phyloP scores from a whole-genome alignment of 2,797 vertebrate genomes.

The Cossypha polioptera region DNA sequence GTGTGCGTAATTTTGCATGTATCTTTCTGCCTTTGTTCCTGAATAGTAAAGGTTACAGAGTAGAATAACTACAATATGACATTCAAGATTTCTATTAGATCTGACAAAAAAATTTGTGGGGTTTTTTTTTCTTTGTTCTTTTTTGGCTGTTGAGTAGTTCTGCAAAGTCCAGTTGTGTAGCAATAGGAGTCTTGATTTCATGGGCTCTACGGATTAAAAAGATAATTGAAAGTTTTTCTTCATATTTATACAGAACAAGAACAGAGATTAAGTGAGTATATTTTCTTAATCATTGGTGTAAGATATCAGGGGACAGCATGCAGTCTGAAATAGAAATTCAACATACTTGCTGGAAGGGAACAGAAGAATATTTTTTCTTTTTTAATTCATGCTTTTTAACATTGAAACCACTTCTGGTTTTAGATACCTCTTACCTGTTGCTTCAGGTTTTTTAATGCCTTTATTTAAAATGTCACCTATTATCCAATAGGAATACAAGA shows the following conservation, averaged over 20 bases:
- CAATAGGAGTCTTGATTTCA: neutral
- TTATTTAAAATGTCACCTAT: neutral
- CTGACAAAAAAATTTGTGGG: rapidly evolving
- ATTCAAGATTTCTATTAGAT: neutral
- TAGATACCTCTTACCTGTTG: neutral
- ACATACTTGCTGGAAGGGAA: neutral
- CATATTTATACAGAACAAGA: neutral
- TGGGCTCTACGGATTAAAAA: neutral
- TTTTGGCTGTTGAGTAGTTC: neutral
- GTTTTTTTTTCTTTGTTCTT: neutral
- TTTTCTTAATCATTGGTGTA: neutral
- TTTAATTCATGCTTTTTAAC: neutral
- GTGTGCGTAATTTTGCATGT: neutral
- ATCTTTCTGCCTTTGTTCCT: neutral
- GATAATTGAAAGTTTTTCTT: neutral
- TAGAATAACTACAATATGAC: neutral
- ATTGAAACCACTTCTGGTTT: neutral
- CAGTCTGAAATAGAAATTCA: neutral
- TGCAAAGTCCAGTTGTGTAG: neutral
- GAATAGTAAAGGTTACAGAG: neutral
- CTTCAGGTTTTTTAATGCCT: neutral
- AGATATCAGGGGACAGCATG: neutral
- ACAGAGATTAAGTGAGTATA: neutral
- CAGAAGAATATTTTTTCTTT: neutral
- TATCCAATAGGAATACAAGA: neutral